Conservation (phyloP, 2,113 vertebrate genomes). For the Peromyscus leucopus region DNA sequence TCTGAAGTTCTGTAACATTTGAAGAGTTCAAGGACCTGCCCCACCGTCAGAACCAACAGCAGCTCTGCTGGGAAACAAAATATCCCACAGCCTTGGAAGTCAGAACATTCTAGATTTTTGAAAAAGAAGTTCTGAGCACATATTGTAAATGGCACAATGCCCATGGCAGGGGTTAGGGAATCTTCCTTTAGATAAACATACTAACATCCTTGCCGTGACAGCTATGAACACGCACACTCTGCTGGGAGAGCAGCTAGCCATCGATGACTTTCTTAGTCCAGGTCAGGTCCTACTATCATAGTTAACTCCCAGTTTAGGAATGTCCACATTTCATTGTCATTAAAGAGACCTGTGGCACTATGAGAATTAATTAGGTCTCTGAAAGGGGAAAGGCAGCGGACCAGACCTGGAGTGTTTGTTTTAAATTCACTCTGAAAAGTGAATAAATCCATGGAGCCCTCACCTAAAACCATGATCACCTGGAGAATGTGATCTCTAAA, state of each 20-base stretch:
- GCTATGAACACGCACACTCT: background rate
- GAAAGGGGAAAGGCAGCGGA: background rate
- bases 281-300: background rate
- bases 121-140: background rate
- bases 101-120: slow-evolving; percentile 14
- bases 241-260: fast-evolving
- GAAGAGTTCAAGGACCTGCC: background rate
- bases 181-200: background rate
- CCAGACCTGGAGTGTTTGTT: background rate
- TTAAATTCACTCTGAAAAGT: slow-evolving; percentile 20
- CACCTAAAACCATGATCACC: background rate
- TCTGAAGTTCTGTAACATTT: background rate
- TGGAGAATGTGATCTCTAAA: slow-evolving; percentile 11
- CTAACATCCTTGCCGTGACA: background rate
- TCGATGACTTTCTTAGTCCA: background rate
- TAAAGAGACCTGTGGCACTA: background rate
- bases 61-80: background rate
- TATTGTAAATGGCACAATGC: background rate
- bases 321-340: background rate
- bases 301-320: background rate
- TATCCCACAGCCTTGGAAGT: background rate
- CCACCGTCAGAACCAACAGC: background rate
- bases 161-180: background rate
- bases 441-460: background rate
- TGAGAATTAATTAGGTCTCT: background rate